Evolutionary conservation across 2,888 invertebrate species (phyloP).

Genomic region (Platycnemis pennipes): DNA sequence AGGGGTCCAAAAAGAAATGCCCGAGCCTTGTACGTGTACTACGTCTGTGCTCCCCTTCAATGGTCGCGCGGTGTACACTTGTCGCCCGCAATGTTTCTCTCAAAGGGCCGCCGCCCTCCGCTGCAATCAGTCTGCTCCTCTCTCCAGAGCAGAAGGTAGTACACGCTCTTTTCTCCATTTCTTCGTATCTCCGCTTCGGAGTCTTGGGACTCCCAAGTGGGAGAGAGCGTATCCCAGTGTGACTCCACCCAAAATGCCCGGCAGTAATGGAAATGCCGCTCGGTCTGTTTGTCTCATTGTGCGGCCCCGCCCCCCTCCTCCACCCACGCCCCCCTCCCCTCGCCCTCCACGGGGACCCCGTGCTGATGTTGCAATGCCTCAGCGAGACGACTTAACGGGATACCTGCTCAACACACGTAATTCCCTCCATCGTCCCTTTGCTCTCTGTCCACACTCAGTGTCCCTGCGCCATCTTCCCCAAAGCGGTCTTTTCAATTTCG

Average conservation of each 20-base stretch:
- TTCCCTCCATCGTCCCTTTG: neutral
- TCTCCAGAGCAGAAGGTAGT: neutral
- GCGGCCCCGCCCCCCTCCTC: neutral
- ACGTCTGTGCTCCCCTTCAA: too few relatives aligned
- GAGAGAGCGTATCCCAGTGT: neutral
- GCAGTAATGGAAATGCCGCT: conserved; percentile 60
- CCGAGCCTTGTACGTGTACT: too few relatives aligned
- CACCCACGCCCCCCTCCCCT: neutral
- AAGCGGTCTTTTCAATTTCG: too few relatives aligned
- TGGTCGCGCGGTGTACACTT: too few relatives aligned
- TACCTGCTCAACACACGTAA: neutral
- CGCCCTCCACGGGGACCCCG: neutral
- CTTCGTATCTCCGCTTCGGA: neutral
- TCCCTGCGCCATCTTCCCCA: too few relatives aligned
- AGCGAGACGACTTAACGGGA: conserved; percentile 29
- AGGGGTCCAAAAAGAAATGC: neutral
- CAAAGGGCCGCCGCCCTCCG: too few relatives aligned
- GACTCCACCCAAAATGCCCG: conserved; percentile 59
- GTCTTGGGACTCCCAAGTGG: neutral
- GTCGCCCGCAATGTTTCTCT: too few relatives aligned
- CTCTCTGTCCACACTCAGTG: too few relatives aligned
- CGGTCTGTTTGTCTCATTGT: conserved; percentile 25
- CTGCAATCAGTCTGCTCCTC: too few relatives aligned
- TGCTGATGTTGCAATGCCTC: neutral
- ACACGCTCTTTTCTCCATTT: neutral